Base-by-base conservation (phyloP, 2,797 vertebrate genomes). In the Dallia pectoralis region DNA sequence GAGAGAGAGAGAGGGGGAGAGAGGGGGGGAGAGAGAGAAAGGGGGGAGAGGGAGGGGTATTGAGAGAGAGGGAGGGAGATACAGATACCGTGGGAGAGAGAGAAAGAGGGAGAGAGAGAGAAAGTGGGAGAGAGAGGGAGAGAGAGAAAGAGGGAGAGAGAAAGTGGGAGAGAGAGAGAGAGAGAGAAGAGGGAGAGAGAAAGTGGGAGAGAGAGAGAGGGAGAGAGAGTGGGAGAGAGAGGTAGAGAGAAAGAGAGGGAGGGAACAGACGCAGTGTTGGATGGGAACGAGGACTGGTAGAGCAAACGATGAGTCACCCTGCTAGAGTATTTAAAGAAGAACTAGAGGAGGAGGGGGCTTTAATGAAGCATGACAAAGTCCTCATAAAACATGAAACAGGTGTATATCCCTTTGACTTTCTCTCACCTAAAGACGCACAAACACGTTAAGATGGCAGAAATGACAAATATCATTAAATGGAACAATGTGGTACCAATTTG, bases 281-380 rank as follows among this genome's bases (percentile, higher is more conserved):
- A 30, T 30, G 48, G 67, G 44, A 48, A 27, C 18, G 67, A 51
- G 11, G 25, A 19, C 25, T 19, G 40, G 9, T 3, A 69, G 65
- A 22, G 64, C 3, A 33, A 48, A 72, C 48, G 53, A 76, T 84
- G 82, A 87, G 72, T 86, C 84, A 85, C 66, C 69, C 49, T 18
- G 67, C 63, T 40, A 27, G 40, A 69, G 40, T 83, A 82, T 82
- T 83, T 79, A 81, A 75, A 86, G 80, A 75, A 76, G 69, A 63
- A 70, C 75, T 27, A 78, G 69, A 70, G 73, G 44, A 32, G 25
- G 40, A 32, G 51, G 22, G 67, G 63, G n/a, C 56, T 69, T 64
- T 61, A 73, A 70, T 27, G 47, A 44, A 27, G 30, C 48, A 27
- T 49, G 9, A 69, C 67, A 67, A 40, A 32, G 33, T 27, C 25